These are phyloP conservation scores for Notocelia uddmanniana DNA, from an alignment of 2,888 invertebrate species.

Conservation along the genomic window DNA sequence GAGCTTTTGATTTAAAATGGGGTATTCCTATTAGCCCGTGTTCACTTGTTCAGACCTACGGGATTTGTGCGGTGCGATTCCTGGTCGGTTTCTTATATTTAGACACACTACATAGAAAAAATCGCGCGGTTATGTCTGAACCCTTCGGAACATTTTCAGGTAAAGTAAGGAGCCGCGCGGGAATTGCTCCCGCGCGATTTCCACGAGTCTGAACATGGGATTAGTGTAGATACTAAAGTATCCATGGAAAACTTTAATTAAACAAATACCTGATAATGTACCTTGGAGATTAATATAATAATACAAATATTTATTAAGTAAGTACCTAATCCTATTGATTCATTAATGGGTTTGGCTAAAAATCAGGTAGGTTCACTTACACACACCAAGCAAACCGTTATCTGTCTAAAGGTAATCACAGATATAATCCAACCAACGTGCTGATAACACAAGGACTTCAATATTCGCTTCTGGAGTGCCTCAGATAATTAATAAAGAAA, in stretches of 20 bases:
- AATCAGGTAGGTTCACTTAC: neutral
- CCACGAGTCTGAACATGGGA: too few relatives aligned
- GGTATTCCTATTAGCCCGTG: neutral
- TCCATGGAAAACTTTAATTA: too few relatives aligned
- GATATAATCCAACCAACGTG: constrained; percentile 29
- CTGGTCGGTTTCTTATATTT: too few relatives aligned
- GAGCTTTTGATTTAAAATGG: neutral
- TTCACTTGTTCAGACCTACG: too few relatives aligned
- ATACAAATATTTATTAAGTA: too few relatives aligned
- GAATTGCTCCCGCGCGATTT: too few relatives aligned
- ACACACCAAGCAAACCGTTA: neutral
- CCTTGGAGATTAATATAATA: neutral
- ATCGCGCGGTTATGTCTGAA: too few relatives aligned
- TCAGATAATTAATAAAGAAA: constrained; percentile 23
- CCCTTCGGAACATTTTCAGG: too few relatives aligned
- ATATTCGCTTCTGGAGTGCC: constrained; percentile 19
- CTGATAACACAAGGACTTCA: constrained; percentile 34
- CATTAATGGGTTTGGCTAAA: neutral
- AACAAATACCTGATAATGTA: neutral
- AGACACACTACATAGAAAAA: too few relatives aligned
- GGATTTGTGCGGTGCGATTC: too few relatives aligned
- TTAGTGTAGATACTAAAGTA: too few relatives aligned
- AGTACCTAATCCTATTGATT: neutral
- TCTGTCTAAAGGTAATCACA: constrained; percentile 36
- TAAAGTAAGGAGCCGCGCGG: too few relatives aligned